Evolutionary conservation across 2,113 vertebrate genomes (phyloP), one percentile per base, ranked within the genome.

Genomic region (Bos indicus): DNA sequence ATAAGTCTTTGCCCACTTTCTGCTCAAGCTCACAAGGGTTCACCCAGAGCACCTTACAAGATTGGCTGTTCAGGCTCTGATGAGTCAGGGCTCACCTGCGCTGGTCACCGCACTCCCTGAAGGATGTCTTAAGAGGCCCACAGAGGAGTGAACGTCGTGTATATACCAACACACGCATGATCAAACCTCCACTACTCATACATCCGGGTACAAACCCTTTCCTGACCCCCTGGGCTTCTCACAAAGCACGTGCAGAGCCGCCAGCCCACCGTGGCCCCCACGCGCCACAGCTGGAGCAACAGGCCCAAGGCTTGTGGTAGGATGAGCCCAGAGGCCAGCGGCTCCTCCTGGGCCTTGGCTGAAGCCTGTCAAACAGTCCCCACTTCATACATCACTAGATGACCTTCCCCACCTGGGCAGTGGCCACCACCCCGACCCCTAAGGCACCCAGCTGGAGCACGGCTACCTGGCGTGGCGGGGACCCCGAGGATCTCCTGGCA

Each of bases 401-500:
- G 84, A 56, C 40, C 51, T 21, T 81, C 6, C 1, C 19, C 71
- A 64, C 67, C 9, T 30, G 7, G 43, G 21, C 28, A 30, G 36
- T 0, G 12, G n/a, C 40, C 0, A 26, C 10, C 25, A 51, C 33
- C 26, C 48, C 2, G 0, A 9, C 5, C 19, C 51, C 71, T 13
- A 15, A 33, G 19, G 36, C 4, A 13, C 67, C 16, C 0, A 3
- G 46, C 3, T 0, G 2, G 3, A 2, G 0, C 15, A 48, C 0
- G 0, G n/a, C 2, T 98, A 99, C 99, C 99, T 99, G 99, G 98
- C 0, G 99, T 99, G 11, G 99, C 99, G 0, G 99, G 99, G 82
- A 99, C 99, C 0, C 99, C 99, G 54, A 99, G 99, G 95, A 99
- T 96, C 30, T 99, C 99, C 43, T 98, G 98, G 71, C 99, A 99